Evolutionary conservation across 1,140 invertebrate species (phyloP).

Genomic region (Heliconius congener): DNA sequence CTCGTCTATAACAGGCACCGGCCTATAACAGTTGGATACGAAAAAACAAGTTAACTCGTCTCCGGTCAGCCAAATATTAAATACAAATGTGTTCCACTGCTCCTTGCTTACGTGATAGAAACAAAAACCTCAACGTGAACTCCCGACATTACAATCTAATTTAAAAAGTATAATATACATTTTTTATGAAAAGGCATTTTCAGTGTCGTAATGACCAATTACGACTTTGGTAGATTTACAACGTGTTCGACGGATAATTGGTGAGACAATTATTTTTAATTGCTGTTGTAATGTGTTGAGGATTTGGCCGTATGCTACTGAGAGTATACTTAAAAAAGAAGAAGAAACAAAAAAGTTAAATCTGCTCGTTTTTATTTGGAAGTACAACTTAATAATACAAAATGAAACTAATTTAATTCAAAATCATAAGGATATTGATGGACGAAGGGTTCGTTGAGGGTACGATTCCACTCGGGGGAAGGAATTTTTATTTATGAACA

Average conservation of each 20-base stretch:
- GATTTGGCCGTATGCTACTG: constrained; percentile 1
- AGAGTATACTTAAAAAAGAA: background rate
- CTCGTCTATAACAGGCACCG: no score
- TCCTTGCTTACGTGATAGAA: background rate
- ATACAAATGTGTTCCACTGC: background rate
- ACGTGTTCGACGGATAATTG: constrained; percentile 8
- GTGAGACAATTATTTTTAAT: constrained; percentile 16
- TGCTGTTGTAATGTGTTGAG: constrained; percentile 16
- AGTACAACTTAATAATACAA: background rate
- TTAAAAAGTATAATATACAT: background rate
- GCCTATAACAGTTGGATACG: no score
- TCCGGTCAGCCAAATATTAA: no score
- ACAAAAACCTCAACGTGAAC: background rate
- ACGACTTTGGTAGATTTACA: constrained; percentile 15
- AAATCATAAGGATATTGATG: background rate
- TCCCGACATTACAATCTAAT: background rate
- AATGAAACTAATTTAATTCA: background rate
- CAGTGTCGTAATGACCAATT: constrained; percentile 8
- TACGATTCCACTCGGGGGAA: no score
- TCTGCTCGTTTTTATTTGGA: background rate
- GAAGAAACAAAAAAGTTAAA: background rate
- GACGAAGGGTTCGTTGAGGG: no score
- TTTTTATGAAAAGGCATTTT: constrained; percentile 9
- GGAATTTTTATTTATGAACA: no score
- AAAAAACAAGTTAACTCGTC: no score